A percentile compares a stretch with the other conserved stretches of the same genome.
phyloP scores from a whole-genome alignment of 2,797 vertebrate species.

The Channa striata region DNA sequence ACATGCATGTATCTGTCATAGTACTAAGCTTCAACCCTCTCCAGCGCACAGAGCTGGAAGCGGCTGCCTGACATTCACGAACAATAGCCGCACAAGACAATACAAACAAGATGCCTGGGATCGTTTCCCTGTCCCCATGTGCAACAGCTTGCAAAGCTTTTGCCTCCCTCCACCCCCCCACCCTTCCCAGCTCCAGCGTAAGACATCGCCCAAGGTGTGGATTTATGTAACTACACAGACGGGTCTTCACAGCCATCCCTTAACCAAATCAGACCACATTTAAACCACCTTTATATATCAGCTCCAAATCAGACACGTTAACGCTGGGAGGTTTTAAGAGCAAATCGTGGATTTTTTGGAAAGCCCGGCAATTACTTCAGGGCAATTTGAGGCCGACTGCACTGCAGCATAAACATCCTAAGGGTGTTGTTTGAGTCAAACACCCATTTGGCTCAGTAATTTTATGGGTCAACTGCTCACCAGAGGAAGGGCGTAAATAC shows the following conservation, averaged over 20 bases:
- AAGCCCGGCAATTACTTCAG: conserved; percentile 44
- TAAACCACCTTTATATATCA: conserved; percentile 49
- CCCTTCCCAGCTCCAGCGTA: conserved; percentile 41
- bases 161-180: conserved; percentile 54
- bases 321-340: conserved; percentile 26
- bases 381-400: conserved; percentile 52
- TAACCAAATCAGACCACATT: conserved; percentile 56
- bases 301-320: conserved; percentile 46
- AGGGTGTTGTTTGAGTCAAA: conserved; percentile 73
- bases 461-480: conserved; percentile 71
- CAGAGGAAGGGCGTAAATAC: conserved; percentile 59
- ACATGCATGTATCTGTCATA: conserved; percentile 49
- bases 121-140: conserved; percentile 57
- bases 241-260: conserved; percentile 46
- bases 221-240: conserved; percentile 63
- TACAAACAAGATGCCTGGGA: conserved; percentile 79
- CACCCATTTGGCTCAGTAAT: conserved; percentile 70
- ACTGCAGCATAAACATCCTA: conserved; percentile 61
- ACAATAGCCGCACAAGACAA: conserved; percentile 77
- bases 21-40: conserved; percentile 64
- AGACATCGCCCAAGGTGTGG: conserved; percentile 69
- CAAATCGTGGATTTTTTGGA: conserved; percentile 23
- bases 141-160: conserved; percentile 69
- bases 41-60: conserved; percentile 70
- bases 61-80: conserved; percentile 70